Conservation (phyloP, 2,888 invertebrate genomes). For the Drosophila colorata region DNA sequence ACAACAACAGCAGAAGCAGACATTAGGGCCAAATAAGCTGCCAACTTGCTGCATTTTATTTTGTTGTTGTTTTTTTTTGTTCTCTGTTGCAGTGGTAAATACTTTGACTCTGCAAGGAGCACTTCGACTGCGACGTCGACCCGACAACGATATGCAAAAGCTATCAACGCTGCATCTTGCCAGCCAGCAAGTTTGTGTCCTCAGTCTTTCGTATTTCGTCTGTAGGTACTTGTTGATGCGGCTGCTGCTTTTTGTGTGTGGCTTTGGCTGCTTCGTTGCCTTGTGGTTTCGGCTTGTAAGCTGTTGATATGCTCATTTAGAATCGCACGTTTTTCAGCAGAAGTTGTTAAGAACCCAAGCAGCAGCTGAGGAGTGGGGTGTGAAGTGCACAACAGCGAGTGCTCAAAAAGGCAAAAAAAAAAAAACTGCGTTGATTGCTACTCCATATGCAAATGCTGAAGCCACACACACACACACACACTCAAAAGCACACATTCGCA, state of each 20-base stretch:
- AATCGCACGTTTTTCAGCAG: constrained; percentile 81
- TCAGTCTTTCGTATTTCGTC: constrained; percentile 70
- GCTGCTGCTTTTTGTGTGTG: constrained; percentile 35
- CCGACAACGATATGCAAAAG: constrained; percentile 78
- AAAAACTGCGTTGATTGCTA: constrained; percentile 56
- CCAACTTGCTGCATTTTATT: constrained; percentile 52
- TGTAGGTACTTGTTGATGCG: constrained; percentile 29
- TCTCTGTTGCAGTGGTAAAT: constrained; percentile 63
- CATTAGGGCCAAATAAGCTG: constrained; percentile 81
- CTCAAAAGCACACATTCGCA: constrained; percentile 31
- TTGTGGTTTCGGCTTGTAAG: constrained; percentile 64
- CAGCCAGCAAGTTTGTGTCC: constrained; percentile 56
- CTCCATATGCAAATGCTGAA: constrained; percentile 59
- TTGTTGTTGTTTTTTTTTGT: constrained; percentile 14
- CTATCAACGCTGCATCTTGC: constrained; percentile 76
- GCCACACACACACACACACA: constrained; percentile 25
- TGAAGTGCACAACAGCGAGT: constrained; percentile 26
- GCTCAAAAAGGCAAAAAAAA: constrained; percentile 21
- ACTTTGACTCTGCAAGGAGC: constrained; percentile 60
- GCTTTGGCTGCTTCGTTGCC: constrained; percentile 34
- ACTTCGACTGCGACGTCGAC: constrained; percentile 36
- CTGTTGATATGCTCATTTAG: constrained; percentile 82
- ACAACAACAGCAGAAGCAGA: constrained; percentile 33
- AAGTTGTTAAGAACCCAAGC: constrained; percentile 71
- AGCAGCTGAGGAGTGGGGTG: constrained; percentile 13